A percentile compares a stretch with the other conserved stretches of the same genome.
These are phyloP conservation scores for Drosophila sp. DNA, from an alignment of 1,140 invertebrate species.

Conservation along the genomic window DNA sequence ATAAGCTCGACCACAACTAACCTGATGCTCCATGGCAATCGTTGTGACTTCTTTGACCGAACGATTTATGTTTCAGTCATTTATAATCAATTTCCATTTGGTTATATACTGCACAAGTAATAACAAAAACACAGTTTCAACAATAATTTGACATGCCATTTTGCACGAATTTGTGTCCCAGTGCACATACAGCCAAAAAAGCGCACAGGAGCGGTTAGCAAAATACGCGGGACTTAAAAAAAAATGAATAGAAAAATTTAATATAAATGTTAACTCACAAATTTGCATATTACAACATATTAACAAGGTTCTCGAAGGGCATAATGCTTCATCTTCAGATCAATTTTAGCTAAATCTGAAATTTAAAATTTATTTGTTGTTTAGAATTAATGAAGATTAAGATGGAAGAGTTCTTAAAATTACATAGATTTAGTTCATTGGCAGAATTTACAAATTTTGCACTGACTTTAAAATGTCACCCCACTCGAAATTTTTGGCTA, in stretches of 20 bases:
- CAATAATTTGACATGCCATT: constrained; percentile 30
- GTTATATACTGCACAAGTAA: constrained; percentile 15
- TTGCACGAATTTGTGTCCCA: constrained; percentile 4
- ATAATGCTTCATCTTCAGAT: no score
- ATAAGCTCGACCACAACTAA: constrained; percentile 1
- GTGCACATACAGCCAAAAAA: neutral
- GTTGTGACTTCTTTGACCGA: neutral
- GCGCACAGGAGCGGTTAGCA: neutral
- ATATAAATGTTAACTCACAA: neutral
- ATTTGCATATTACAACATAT: no score
- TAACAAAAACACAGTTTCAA: constrained; percentile 38
- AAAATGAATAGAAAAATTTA: neutral
- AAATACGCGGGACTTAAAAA: neutral
- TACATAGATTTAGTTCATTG: no score
- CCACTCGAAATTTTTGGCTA: no score
- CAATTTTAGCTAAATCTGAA: no score
- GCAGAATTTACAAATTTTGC: no score
- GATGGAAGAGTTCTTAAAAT: no score
- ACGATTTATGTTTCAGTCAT: constrained; percentile 19
- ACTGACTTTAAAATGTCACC: no score
- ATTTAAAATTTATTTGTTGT: no score
- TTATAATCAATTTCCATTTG: constrained; percentile 48
- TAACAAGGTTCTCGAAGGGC: no score
- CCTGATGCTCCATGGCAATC: neutral
- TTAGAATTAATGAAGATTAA: no score